Evolutionary conservation across 1,140 invertebrate species (phyloP).

Genomic region (Drosophila parabipectinata): DNA sequence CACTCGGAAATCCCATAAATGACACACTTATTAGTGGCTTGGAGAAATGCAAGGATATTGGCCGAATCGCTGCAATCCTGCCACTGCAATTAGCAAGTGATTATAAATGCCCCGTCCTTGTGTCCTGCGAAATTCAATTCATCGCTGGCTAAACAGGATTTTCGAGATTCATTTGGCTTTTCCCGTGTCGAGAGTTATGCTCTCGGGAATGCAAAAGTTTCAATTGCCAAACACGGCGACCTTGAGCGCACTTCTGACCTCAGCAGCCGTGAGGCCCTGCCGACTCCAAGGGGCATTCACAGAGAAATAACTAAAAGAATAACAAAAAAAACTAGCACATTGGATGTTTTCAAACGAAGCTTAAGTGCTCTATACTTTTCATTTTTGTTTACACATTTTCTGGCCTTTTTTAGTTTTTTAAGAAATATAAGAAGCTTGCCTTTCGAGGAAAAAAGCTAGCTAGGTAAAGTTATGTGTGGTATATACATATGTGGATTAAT

Average conservation of each 20-base stretch:
- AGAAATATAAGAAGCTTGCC: too few species aligned
- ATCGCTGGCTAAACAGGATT: background rate
- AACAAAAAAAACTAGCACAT: slow-evolving; percentile 15
- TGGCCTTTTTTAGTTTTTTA: too few species aligned
- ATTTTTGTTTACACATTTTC: too few species aligned
- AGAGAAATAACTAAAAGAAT: background rate
- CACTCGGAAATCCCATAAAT: slow-evolving; percentile 16
- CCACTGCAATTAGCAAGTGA: slow-evolving; percentile 13
- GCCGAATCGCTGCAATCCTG: slow-evolving; percentile 7
- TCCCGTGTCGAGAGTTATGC: slow-evolving; percentile 14
- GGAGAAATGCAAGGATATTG: slow-evolving; percentile 8
- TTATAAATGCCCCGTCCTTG: background rate
- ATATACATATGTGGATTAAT: too few species aligned
- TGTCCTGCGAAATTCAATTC: background rate
- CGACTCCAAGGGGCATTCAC: background rate
- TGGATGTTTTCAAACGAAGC: background rate
- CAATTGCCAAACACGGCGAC: slow-evolving; percentile 40
- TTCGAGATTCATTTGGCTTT: slow-evolving; percentile 1
- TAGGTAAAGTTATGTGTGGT: too few species aligned
- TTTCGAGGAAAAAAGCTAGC: too few species aligned
- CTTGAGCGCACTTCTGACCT: slow-evolving; percentile 46
- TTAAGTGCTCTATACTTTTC: background rate
- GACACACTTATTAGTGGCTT: slow-evolving; percentile 45
- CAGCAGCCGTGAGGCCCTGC: background rate
- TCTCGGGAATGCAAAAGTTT: slow-evolving; percentile 59